A percentile compares a stretch with the other conserved stretches of the same genome.
Evolutionary conservation across 2,888 invertebrate species (phyloP).

Genomic region (Galeopsomyia nigrocyanea): DNA sequence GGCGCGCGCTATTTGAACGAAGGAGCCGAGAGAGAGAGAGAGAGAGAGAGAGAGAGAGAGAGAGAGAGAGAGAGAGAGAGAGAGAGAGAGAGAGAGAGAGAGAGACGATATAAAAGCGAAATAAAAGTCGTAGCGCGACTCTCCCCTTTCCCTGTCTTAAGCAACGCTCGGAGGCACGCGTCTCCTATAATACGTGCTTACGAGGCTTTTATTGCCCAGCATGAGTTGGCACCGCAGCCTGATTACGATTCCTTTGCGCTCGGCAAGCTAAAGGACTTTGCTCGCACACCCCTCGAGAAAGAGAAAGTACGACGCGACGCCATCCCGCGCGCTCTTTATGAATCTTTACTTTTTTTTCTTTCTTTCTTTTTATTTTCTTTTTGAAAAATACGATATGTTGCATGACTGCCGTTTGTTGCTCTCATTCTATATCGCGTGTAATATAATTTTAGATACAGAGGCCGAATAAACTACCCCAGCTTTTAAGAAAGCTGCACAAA

Average conservation of each 20-base stretch:
- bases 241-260: constrained; percentile 38
- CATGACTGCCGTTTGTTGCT: too few species aligned
- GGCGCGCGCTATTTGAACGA: too few species aligned
- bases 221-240: constrained; percentile 29
- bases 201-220: constrained; percentile 34
- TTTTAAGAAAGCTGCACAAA: too few species aligned
- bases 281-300: neutral
- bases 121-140: constrained; percentile 18
- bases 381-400: too few species aligned
- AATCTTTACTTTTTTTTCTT: too few species aligned
- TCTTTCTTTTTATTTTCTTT: too few species aligned
- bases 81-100: neutral
- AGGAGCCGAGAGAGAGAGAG: neutral
- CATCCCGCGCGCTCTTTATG: too few species aligned
- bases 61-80: neutral
- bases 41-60: neutral
- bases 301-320: too few species aligned
- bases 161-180: constrained; percentile 16
- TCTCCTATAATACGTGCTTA: constrained; percentile 38
- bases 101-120: constrained; percentile 10
- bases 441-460: too few species aligned
- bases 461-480: too few species aligned
- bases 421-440: too few species aligned
- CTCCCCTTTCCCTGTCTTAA: neutral
- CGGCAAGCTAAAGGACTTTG: neutral